Percentiles rank a stretch among this genome's conserved stretches.
phyloP scores from a whole-genome alignment of 2,113 vertebrate genomes.

The Corvus hawaiiensis region DNA sequence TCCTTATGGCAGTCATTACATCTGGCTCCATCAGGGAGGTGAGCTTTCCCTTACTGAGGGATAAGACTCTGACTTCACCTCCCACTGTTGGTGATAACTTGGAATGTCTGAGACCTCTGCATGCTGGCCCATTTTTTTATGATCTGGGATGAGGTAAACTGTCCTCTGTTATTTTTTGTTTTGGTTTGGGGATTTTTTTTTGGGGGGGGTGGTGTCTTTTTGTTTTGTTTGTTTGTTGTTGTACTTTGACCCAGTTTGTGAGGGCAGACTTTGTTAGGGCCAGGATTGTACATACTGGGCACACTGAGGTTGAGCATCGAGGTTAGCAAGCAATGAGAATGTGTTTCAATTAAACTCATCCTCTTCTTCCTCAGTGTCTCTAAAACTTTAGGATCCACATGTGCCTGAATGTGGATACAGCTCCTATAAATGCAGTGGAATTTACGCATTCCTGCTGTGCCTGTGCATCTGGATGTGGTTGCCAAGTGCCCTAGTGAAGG shows the following conservation, averaged over 20 bases:
- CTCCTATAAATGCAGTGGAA: not conserved
- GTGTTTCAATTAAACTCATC: not conserved
- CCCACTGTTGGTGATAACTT: slow-evolving; percentile 44
- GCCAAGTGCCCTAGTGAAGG: not conserved
- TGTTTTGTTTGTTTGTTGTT: not conserved
- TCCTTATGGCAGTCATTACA: slow-evolving; percentile 48
- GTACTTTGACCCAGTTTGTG: not conserved
- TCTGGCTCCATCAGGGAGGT: slow-evolving; percentile 39
- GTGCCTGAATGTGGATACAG: not conserved
- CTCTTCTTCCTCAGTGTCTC: not conserved
- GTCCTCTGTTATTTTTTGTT: not conserved
- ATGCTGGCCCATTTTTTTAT: slow-evolving; percentile 41
- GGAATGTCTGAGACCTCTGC: slow-evolving; percentile 44
- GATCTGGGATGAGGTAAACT: slow-evolving; percentile 48
- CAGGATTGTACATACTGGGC: not conserved
- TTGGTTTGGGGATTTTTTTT: not conserved
- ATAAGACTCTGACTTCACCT: slow-evolving; percentile 29
- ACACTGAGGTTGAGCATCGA: not conserved
- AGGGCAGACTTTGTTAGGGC: not conserved
- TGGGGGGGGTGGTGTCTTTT: not conserved
- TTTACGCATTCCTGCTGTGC: not conserved
- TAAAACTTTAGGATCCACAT: not conserved
- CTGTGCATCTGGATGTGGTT: not conserved
- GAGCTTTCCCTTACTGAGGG: slow-evolving; percentile 45
- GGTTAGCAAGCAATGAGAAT: not conserved